phyloP scores from a whole-genome alignment of 1,140 invertebrate species.

The Anoplophora glabripennis region DNA sequence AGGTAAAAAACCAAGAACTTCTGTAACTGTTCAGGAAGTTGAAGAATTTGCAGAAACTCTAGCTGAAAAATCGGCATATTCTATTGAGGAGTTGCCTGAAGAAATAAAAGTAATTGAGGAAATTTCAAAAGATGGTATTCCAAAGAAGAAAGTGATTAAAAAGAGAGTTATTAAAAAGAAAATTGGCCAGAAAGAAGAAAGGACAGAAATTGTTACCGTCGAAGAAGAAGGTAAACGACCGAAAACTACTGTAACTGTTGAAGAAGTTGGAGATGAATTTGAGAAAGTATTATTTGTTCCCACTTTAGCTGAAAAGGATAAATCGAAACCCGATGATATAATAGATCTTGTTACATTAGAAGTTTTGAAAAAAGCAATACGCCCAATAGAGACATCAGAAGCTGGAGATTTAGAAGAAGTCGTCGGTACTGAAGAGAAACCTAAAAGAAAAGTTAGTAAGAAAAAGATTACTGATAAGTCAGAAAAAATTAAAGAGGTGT shows the following conservation, averaged over 20 bases:
- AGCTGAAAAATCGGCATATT: neutral
- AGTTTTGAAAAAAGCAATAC: slow-evolving; percentile 34
- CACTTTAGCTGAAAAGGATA: slow-evolving; percentile 5
- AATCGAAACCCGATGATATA: slow-evolving; percentile 13
- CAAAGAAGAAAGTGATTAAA: slow-evolving; percentile 45
- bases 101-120: slow-evolving; percentile 44
- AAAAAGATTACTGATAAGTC: slow-evolving; percentile 44
- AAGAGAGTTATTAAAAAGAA: slow-evolving; percentile 41
- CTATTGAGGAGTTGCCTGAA: slow-evolving; percentile 19
- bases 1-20: slow-evolving; percentile 37
- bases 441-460: slow-evolving; percentile 45
- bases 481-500: slow-evolving; percentile 15
- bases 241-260: slow-evolving; percentile 40
- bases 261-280: slow-evolving; percentile 21
- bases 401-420: slow-evolving; percentile 25
- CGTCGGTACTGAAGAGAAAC: slow-evolving; percentile 41
- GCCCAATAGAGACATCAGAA: too few relatives aligned
- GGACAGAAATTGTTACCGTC: slow-evolving; percentile 42
- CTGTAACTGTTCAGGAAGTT: slow-evolving; percentile 31
- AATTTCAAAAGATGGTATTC: slow-evolving; percentile 43
- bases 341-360: slow-evolving; percentile 26
- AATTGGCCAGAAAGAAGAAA: slow-evolving; percentile 38
- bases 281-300: neutral
- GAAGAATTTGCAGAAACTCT: slow-evolving; percentile 39
- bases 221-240: slow-evolving; percentile 45